A percentile compares a stretch with the other conserved stretches of the same genome.
Evolutionary conservation across 2,113 vertebrate species (phyloP).

Genomic region (Hippocampus barbouri): DNA sequence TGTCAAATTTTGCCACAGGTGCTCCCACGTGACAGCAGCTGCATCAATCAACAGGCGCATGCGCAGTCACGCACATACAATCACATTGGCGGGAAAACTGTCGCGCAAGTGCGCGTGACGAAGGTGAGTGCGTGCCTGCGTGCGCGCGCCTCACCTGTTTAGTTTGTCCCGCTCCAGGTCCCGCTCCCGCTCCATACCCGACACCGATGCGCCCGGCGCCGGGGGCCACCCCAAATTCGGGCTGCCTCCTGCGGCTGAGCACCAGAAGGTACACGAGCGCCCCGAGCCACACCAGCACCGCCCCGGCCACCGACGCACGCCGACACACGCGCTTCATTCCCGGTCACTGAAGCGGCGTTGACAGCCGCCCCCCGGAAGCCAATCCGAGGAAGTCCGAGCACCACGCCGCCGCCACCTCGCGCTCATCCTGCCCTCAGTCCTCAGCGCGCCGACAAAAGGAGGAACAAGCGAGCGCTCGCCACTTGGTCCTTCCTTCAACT

Average conservation of each 20-base stretch:
- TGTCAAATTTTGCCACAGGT: not conserved
- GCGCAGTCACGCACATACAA: not conserved
- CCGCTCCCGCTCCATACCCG: not conserved
- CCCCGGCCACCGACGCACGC: slow-evolving; percentile 61
- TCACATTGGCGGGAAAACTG: slow-evolving; percentile 3
- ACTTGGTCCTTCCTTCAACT: not conserved
- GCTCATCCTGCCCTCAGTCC: not conserved
- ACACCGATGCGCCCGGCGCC: slow-evolving; percentile 8
- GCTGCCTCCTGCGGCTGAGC: slow-evolving; percentile 63
- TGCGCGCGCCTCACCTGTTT: slow-evolving; percentile 41
- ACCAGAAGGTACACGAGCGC: slow-evolving; percentile 69
- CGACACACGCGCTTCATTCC: slow-evolving; percentile 65
- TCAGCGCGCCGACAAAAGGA: not conserved
- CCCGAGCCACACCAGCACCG: slow-evolving; percentile 68
- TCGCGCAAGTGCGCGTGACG: not conserved
- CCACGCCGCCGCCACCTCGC: not conserved
- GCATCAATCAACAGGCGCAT: not conserved
- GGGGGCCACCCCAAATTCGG: slow-evolving; percentile 46
- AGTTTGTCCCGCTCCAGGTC: not conserved
- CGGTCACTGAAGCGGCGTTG: slow-evolving; percentile 50
- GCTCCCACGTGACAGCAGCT: not conserved
- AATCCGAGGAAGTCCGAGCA: not conserved
- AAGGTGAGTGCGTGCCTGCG: not conserved
- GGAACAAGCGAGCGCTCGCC: not conserved
- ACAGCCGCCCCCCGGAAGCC: slow-evolving; percentile 31